phyloP scores from a whole-genome alignment of 2,113 vertebrate genomes.

The Equus quagga region DNA sequence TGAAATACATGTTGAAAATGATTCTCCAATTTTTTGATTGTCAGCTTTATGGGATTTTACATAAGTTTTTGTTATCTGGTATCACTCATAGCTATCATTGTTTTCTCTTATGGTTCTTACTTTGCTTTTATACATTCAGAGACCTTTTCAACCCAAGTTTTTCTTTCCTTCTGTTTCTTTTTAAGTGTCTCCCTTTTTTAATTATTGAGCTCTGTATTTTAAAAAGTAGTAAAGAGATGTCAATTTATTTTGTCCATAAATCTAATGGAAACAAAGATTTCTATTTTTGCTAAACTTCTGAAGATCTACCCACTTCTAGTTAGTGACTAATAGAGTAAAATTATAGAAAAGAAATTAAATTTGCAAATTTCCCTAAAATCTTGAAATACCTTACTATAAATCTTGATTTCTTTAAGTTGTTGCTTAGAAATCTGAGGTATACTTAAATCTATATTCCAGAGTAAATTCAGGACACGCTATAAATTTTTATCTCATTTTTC shows the following conservation, averaged over 20 bases:
- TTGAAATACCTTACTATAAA: background rate
- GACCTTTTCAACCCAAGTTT: background rate
- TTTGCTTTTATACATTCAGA: background rate
- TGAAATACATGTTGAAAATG: background rate
- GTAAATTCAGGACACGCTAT: background rate
- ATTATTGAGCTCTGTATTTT: conserved; percentile 22
- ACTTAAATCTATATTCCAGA: background rate
- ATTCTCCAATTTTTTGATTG: background rate
- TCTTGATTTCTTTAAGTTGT: background rate
- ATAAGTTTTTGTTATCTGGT: background rate
- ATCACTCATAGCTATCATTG: background rate
- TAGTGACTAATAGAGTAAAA: background rate
- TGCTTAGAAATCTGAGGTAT: background rate
- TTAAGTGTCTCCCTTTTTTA: background rate
- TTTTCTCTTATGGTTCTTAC: background rate
- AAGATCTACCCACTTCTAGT: background rate
- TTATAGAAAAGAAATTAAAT: background rate
- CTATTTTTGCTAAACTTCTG: background rate
- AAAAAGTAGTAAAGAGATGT: background rate
- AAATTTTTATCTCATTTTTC: background rate
- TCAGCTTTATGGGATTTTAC: background rate
- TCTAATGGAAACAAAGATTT: background rate
- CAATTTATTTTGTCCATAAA: conserved; percentile 7
- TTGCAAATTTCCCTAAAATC: background rate
- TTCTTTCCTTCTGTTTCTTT: background rate